A percentile compares a stretch with the other conserved stretches of the same genome.
phyloP scores from a whole-genome alignment of 2,113 vertebrate genomes.

The Phylloscopus whistleri region DNA sequence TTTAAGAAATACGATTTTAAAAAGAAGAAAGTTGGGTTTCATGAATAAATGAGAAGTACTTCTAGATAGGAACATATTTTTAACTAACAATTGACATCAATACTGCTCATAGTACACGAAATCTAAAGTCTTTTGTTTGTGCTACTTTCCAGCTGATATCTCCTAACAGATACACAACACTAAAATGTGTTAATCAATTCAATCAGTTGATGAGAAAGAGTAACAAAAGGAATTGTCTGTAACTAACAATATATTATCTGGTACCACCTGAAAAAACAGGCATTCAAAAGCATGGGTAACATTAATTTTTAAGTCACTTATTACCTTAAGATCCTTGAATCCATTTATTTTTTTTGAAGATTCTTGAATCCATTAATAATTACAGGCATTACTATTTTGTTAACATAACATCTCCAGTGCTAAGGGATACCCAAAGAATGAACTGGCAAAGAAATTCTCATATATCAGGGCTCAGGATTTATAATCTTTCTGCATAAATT shows the following conservation, averaged over 20 bases:
- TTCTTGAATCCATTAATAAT: background rate
- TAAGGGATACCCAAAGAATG: background rate
- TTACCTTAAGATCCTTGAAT: background rate
- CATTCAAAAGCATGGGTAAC: background rate
- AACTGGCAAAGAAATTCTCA: background rate
- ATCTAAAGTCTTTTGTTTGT: background rate
- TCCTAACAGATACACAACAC: background rate
- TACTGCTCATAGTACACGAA: background rate
- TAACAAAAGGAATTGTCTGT: background rate
- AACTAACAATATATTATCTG: background rate
- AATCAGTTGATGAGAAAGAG: background rate
- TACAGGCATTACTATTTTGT: background rate
- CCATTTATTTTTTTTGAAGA: background rate
- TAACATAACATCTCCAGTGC: background rate
- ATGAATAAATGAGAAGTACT: background rate
- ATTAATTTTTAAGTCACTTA: background rate
- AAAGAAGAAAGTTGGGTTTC: background rate
- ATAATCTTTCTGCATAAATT: conserved; percentile 7
- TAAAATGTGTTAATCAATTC: background rate
- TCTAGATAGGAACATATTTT: background rate
- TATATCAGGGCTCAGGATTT: background rate
- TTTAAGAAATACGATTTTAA: background rate
- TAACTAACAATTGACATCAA: background rate
- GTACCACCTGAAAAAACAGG: background rate
- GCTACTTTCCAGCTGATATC: background rate